Percentiles rank a stretch among this genome's conserved stretches.
phyloP scores from a whole-genome alignment of 2,888 invertebrate species.

The Cephalotes varians region DNA sequence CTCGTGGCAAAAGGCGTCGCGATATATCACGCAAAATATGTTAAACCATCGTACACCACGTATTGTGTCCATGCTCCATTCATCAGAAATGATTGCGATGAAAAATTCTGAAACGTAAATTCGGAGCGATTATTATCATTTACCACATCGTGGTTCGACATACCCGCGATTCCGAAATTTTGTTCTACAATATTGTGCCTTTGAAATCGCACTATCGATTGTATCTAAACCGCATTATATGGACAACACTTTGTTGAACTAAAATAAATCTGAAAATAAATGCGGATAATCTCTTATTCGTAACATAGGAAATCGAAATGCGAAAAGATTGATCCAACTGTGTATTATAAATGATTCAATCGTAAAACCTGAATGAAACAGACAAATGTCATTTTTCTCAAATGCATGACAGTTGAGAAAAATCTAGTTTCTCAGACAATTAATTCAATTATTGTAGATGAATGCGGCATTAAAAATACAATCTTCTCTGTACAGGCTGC shows the following conservation, averaged over 20 bases:
- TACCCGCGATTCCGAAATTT: conserved; percentile 14
- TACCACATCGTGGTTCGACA: neutral
- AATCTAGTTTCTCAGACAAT: neutral
- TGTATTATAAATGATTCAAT: neutral
- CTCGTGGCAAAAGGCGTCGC: conserved; percentile 52
- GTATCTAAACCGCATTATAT: conserved; percentile 5
- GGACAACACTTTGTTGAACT: conserved; percentile 23
- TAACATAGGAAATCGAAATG: neutral
- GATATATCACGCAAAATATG: conserved; percentile 61
- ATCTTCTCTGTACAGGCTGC: conserved; percentile 11
- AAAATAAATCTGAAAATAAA: neutral
- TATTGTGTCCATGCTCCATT: conserved; percentile 54
- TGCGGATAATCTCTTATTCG: neutral
- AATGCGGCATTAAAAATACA: conserved; percentile 33
- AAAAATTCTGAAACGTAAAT: conserved; percentile 51
- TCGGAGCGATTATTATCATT: conserved; percentile 48
- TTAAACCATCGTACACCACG: conserved; percentile 48
- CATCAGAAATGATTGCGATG: conserved; percentile 45
- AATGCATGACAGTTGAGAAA: neutral
- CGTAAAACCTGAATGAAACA: neutral
- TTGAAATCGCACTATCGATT: conserved; percentile 8
- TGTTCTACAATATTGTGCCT: neutral
- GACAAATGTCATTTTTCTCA: neutral
- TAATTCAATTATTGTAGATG: conserved; percentile 25
- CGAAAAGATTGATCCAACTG: neutral